Conservation (phyloP, 2,888 invertebrate species). For the Prenolepis imparis region DNA sequence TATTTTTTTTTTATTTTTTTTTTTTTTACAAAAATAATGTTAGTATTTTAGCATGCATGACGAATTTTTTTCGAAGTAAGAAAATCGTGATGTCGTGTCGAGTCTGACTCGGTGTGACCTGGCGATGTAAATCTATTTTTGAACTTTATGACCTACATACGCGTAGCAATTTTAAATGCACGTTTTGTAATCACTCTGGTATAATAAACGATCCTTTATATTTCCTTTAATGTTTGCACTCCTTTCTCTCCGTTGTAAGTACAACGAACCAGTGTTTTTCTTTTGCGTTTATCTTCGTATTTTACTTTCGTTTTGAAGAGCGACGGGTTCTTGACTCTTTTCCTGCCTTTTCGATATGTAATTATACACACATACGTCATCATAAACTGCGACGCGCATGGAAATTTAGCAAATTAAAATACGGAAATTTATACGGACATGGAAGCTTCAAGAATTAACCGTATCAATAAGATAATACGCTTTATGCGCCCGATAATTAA, state of each 20-base stretch:
- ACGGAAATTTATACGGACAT: conserved; percentile 38
- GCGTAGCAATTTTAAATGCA: conserved; percentile 60
- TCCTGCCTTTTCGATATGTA: conserved; percentile 27
- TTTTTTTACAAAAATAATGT: not conserved
- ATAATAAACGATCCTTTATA: conserved; percentile 71
- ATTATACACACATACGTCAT: conserved; percentile 38
- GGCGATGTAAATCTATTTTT: conserved; percentile 45
- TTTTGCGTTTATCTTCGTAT: conserved; percentile 45
- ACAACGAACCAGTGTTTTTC: conserved; percentile 22
- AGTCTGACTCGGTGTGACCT: conserved; percentile 38
- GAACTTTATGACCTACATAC: conserved; percentile 42
- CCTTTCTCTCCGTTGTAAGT: conserved; percentile 29
- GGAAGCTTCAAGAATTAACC: conserved; percentile 13
- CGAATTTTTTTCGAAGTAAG: conserved; percentile 3
- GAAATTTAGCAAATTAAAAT: conserved; percentile 28
- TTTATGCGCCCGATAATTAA: conserved; percentile 35
- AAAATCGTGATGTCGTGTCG: conserved; percentile 6
- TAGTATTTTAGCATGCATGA: not conserved
- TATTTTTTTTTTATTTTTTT: not conserved
- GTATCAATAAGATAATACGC: conserved; percentile 15
- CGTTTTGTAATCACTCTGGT: conserved; percentile 58
- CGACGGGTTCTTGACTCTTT: conserved; percentile 25
- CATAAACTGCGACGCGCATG: conserved; percentile 17
- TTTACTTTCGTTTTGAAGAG: conserved; percentile 53
- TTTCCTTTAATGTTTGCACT: conserved; percentile 33